Percentiles rank a stretch among this genome's conserved stretches.
phyloP scores from a whole-genome alignment of 2,888 invertebrate species.

The Drosophila stalkeri region DNA sequence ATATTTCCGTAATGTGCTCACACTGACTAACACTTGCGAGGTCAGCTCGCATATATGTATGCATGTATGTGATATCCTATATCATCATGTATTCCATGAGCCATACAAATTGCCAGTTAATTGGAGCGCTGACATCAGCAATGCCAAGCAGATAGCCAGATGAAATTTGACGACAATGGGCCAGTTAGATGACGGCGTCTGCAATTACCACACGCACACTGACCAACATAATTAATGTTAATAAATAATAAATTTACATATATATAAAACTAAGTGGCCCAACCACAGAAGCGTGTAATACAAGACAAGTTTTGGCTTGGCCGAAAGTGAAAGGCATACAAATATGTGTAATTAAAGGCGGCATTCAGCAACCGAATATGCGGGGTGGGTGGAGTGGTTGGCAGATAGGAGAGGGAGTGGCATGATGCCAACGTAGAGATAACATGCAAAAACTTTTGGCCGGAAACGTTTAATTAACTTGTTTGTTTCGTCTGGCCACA shows the following conservation, averaged over 20 bases:
- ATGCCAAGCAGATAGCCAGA: constrained; percentile 18
- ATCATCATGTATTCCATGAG: constrained; percentile 37
- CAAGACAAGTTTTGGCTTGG: constrained; percentile 52
- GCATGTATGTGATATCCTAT: constrained; percentile 14
- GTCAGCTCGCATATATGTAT: neutral
- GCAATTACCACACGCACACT: constrained; percentile 54
- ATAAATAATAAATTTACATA: constrained; percentile 81
- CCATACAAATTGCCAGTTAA: constrained; percentile 63
- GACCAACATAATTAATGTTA: constrained; percentile 79
- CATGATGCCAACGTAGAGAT: constrained; percentile 65
- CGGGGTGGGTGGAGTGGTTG: neutral
- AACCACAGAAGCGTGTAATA: constrained; percentile 53
- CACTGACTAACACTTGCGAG: neutral
- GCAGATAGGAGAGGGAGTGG: neutral
- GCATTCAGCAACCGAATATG: constrained; percentile 22
- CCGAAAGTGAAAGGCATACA: constrained; percentile 75
- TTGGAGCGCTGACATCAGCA: constrained; percentile 74
- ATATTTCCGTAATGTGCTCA: neutral
- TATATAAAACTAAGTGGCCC: constrained; percentile 48
- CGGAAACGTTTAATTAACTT: constrained; percentile 78
- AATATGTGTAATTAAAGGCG: constrained; percentile 75
- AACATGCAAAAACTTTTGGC: constrained; percentile 64
- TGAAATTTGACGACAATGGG: constrained; percentile 65
- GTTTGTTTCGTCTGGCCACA: constrained; percentile 70
- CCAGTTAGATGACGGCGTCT: constrained; percentile 43